Evolutionary conservation across 2,113 vertebrate species (phyloP).

Genomic region (Pogonocichla stellata): DNA sequence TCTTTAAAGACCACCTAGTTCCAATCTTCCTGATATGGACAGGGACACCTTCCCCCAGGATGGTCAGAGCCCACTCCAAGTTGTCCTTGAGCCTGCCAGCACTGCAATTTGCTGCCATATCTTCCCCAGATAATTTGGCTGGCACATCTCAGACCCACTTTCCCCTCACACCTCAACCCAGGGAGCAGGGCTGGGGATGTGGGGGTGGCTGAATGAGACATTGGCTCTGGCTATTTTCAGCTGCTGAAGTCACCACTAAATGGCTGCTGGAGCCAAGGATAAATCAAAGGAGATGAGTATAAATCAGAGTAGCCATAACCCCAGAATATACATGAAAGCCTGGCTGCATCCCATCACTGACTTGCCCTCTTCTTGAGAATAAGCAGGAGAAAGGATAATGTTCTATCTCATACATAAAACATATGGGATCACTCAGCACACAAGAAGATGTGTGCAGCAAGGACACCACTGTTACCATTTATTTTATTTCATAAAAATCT

Average conservation of each 20-base stretch:
- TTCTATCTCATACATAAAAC: neutral
- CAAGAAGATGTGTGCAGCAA: neutral
- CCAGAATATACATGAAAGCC: neutral
- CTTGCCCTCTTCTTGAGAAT: neutral
- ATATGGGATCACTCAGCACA: neutral
- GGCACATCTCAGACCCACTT: neutral
- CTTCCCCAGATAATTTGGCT: neutral
- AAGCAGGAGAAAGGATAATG: neutral
- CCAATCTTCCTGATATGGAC: neutral
- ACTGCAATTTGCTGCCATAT: neutral
- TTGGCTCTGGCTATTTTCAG: conserved; percentile 23
- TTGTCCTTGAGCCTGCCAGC: neutral
- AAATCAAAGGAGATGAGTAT: neutral
- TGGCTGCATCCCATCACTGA: neutral
- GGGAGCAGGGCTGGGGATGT: neutral
- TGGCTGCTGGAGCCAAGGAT: neutral
- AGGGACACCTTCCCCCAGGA: neutral
- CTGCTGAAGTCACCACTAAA: conserved; percentile 37
- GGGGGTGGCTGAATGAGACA: neutral
- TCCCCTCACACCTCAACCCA: neutral
- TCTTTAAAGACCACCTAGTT: neutral
- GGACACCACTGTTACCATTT: neutral
- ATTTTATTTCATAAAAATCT: neutral
- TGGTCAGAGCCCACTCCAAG: neutral
- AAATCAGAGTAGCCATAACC: neutral